Base-by-base conservation (phyloP, 2,888 invertebrate genomes). In the Acrocyrtus sp. region DNA sequence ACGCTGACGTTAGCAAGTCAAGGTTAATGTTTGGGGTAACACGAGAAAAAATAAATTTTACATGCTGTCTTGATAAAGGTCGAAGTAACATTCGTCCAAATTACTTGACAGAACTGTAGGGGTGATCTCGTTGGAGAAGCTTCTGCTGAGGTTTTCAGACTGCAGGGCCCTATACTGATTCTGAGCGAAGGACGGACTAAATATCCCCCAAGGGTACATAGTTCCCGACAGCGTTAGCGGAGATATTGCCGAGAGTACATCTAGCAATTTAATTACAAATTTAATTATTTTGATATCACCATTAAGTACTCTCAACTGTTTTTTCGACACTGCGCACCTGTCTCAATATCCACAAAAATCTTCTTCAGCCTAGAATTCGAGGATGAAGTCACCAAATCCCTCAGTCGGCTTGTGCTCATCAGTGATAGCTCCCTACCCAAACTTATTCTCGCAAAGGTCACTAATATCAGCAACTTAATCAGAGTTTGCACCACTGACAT, bases 271-370 rank as follows among this genome's bases (percentile, higher is more conserved):
- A 15, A 39, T 39, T 10, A 39, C 6, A 6, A 47, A 47, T 6
- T 24, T 50, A 50, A 50, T 21, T 50, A 50, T 5, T 50, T 50
- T 10, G 21, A 19, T 22, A 10, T 24, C 45, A n/a, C 17, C 21
- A 45, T n/a, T n/a, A n/a, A n/a, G n/a, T n/a, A n/a, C n/a, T n/a
- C n/a, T n/a, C n/a, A n/a, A n/a, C n/a, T n/a, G n/a, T n/a, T n/a
- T n/a, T n/a, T n/a, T n/a, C n/a, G n/a, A n/a, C n/a, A n/a, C n/a
- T n/a, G n/a, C n/a, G n/a, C n/a, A 65, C 70, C 70, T 62, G 63
- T 72, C 17, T 72, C 72, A 34, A 72, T 5, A 24, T 72, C 72
- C 24, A 72, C 72, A 58, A 72, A 24, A 2, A 47, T 22, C 43
- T 58, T 72, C 58, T 57, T 72, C 4, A 65, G 21, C 22, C 19